Evolutionary conservation across 2,888 invertebrate species (phyloP).

Genomic region (Pelosia muscerda): DNA sequence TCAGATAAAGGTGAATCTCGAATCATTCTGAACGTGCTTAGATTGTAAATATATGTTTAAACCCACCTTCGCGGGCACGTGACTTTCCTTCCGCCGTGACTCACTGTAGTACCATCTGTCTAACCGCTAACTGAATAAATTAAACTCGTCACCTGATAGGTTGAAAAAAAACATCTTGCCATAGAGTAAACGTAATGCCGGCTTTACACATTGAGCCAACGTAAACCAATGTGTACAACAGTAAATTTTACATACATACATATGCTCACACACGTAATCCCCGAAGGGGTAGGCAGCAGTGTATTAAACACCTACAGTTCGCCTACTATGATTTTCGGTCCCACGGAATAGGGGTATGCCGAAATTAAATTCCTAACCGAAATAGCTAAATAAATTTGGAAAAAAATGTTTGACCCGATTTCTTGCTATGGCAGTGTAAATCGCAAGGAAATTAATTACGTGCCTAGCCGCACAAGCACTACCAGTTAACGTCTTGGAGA

Average conservation of each 20-base stretch:
- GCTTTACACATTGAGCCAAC: not conserved
- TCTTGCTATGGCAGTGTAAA: no score
- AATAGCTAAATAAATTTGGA: no score
- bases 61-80: constrained; percentile 15
- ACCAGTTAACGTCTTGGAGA: no score
- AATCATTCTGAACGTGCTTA: constrained; percentile 38
- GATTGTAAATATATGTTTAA: constrained; percentile 15
- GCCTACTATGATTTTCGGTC: no score
- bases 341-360: no score
- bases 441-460: no score
- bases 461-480: no score
- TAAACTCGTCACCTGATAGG: not conserved
- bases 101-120: constrained; percentile 7
- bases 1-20: constrained; percentile 33
- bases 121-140: constrained; percentile 7
- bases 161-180: not conserved
- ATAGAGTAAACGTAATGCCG: not conserved
- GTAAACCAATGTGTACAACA: not conserved
- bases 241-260: not conserved
- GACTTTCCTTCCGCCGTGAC: constrained; percentile 16
- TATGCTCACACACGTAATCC: no score
- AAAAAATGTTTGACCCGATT: no score
- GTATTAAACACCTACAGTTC: no score
- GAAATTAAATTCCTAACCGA: no score
- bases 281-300: no score